These are phyloP conservation scores for Peromyscus nudipes DNA, from an alignment of 2,797 vertebrate species.

Conservation along the genomic window DNA sequence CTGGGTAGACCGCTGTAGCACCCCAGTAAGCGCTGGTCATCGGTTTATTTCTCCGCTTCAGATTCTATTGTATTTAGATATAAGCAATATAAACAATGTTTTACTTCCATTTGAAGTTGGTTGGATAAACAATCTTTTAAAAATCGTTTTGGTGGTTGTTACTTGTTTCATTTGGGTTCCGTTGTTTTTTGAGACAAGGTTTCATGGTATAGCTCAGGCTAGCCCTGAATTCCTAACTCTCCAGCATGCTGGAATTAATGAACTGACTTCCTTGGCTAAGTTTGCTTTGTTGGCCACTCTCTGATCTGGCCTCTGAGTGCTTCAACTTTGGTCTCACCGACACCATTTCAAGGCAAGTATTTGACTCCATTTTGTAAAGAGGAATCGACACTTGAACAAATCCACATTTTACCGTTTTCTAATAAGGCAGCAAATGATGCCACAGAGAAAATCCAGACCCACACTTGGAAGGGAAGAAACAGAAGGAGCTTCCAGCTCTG, in stretches of 20 bases:
- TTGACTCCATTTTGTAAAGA: not conserved
- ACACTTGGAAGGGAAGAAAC: not conserved
- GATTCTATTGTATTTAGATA: not conserved
- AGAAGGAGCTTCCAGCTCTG: not conserved
- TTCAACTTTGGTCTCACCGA: not conserved
- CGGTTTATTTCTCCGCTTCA: not conserved
- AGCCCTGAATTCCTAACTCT: not conserved
- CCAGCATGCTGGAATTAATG: not conserved
- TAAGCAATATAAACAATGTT: not conserved
- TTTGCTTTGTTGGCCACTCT: not conserved
- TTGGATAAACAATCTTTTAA: not conserved
- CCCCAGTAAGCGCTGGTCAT: not conserved
- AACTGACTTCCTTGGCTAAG: not conserved
- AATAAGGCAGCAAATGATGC: not conserved
- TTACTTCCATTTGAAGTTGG: not conserved
- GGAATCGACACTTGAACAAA: not conserved
- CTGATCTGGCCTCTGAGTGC: not conserved
- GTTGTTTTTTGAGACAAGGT: not conserved
- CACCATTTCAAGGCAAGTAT: constrained; percentile 23
- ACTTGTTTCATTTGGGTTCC: not conserved
- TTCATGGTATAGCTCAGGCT: not conserved
- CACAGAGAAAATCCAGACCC: not conserved
- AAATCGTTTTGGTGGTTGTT: constrained; percentile 8
- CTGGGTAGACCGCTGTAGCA: not conserved
- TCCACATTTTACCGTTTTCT: not conserved